Base-by-base conservation (phyloP, 2,797 vertebrate genomes). In the Amniataba percoides region DNA sequence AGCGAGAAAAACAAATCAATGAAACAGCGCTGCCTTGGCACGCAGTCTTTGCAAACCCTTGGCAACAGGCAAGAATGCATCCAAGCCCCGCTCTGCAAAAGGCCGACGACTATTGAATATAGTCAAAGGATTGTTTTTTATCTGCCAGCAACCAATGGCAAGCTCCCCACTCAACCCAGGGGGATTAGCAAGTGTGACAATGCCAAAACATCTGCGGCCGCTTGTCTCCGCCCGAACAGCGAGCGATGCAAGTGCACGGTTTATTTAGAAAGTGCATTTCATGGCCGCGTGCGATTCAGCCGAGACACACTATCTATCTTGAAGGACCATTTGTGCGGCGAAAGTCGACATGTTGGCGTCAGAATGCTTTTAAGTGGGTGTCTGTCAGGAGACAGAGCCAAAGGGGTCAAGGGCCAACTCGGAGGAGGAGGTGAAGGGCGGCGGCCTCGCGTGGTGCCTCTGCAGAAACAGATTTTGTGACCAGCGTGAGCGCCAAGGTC, bases 111-210 rank as follows among this genome's bases (percentile, higher is more conserved):
- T 81, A 89, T 69, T 89, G 83, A 91, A 87, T 85, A 80, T 65
- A 87, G 78, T 90, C 81, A 84, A 88, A 82, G 85, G 86, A 87
- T 80, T 88, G 87, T 90, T 91, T 88, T 31, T 87, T 74, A 86
- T 89, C 84, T 56, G 83, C 86, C 83, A 75, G 74, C 74, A 52
- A 58, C 85, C 86, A 86, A 88, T 85, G 8, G 67, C 31, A 25
- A 80, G 78, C 77, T 82, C 84, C 84, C 65, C 48, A 58, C 66
- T 79, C 79, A 71, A 71, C 81, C 78, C 77, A 9, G 58, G 45
- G 75, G 85, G 85, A 87, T 86, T 80, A 89, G 53, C 55, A 60
- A 75, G 69, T 68, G 61, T 49, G 71, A 86, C 78, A 73, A 86
- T 52, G 88, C 80, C 86, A 89, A 81, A 89, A 89, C 85, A 90